Evolutionary conservation across 2,797 vertebrate species (phyloP).

Genomic region (Gastrophryne carolinensis): DNA sequence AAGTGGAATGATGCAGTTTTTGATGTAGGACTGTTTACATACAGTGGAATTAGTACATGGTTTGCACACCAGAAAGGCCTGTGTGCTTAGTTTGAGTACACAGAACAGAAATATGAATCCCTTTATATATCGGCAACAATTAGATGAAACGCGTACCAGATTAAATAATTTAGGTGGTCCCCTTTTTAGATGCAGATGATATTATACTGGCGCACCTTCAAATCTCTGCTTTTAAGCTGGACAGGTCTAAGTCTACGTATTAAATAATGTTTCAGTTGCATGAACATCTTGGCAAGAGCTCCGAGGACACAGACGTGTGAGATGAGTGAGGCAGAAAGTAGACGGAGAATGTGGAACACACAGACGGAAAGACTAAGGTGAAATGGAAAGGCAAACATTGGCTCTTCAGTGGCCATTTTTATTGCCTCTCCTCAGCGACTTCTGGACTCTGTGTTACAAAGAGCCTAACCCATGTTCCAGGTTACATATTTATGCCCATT

Average conservation of each 20-base stretch:
- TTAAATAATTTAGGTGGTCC: too few species aligned
- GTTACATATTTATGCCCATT: neutral
- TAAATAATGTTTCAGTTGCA: slow-evolving; percentile 6
- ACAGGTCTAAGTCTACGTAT: neutral
- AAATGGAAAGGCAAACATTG: slow-evolving; percentile 40
- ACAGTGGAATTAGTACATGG: too few species aligned
- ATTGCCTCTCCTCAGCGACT: neutral
- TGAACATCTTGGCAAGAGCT: slow-evolving; percentile 11
- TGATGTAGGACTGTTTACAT: too few species aligned
- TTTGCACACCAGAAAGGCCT: too few species aligned
- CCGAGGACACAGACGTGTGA: slow-evolving; percentile 17
- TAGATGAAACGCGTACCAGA: too few species aligned
- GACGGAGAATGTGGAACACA: slow-evolving; percentile 15
- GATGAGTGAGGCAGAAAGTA: slow-evolving; percentile 12
- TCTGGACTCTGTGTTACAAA: neutral
- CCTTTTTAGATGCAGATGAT: too few species aligned
- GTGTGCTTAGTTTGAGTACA: too few species aligned
- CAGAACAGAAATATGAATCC: too few species aligned
- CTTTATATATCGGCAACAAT: too few species aligned
- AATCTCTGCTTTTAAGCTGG: neutral
- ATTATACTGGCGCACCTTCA: neutral
- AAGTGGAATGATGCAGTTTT: too few species aligned
- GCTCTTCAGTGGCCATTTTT: slow-evolving; percentile 17
- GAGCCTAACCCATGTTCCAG: neutral
- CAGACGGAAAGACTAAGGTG: slow-evolving; percentile 33